Percentiles rank a stretch among this genome's conserved stretches.
Conservation (phyloP, 1,140 invertebrate species). For the Leguminivora glycinivorella region DNA sequence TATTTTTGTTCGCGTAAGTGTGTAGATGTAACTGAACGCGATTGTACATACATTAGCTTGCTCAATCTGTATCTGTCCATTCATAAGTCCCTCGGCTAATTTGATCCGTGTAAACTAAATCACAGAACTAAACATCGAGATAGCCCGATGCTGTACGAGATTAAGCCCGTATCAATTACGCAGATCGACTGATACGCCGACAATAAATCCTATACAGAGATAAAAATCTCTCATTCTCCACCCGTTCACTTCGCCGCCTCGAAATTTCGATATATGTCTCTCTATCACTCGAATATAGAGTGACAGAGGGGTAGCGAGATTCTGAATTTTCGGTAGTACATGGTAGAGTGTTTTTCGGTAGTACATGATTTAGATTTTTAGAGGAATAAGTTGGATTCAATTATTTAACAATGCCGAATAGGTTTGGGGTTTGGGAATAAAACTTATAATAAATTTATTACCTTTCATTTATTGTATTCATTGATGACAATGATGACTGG, state of each 20-base stretch:
- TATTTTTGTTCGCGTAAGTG: too few species aligned
- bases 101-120: slow-evolving; percentile 21
- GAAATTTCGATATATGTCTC: too few species aligned
- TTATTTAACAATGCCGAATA: slow-evolving; percentile 36
- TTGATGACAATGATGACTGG: too few species aligned
- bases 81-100: slow-evolving; percentile 13
- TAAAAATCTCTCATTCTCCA: slow-evolving; percentile 55
- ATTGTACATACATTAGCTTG: too few species aligned
- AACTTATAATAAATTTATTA: background rate
- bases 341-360: too few species aligned
- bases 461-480: background rate
- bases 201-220: slow-evolving; percentile 60
- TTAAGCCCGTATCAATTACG: slow-evolving; percentile 64
- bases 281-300: too few species aligned
- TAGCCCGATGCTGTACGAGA: slow-evolving; percentile 12
- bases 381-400: slow-evolving; percentile 42
- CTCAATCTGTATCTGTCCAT: background rate
- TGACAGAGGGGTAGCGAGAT: too few species aligned
- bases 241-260: slow-evolving; percentile 48
- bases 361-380: slow-evolving; percentile 55
- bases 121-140: slow-evolving; percentile 20
- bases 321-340: too few species aligned
- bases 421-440: background rate
- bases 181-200: slow-evolving; percentile 60
- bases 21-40: too few species aligned